Evolutionary conservation across 2,888 invertebrate genomes (phyloP).

Genomic region (Oligia fasciuncula): DNA sequence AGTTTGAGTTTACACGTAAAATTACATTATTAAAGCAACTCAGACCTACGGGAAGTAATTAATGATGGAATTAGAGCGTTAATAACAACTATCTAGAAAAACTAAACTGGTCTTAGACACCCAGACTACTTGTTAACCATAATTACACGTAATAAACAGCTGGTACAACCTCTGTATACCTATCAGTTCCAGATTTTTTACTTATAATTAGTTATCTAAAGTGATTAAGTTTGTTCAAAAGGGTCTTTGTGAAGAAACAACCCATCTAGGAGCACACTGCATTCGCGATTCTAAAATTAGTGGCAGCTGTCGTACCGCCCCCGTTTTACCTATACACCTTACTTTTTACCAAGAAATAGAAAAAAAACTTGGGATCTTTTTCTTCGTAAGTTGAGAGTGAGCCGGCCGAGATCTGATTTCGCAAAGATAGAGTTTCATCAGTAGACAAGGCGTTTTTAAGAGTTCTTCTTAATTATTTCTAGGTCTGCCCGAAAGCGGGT

Average conservation of each 20-base stretch:
- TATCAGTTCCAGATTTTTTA: conserved; percentile 54
- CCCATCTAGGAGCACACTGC: conserved; percentile 66
- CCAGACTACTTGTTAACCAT: conserved; percentile 4
- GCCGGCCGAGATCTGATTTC: conserved; percentile 84
- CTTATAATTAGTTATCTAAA: conserved; percentile 65
- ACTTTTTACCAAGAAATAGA: conserved; percentile 78
- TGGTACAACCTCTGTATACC: conserved; percentile 20
- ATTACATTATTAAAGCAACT: conserved; percentile 6
- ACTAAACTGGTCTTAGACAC: conserved; percentile 1
- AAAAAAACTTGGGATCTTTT: conserved; percentile 74
- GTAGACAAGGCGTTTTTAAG: conserved; percentile 83
- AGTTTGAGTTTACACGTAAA: neutral
- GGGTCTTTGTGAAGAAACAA: conserved; percentile 69
- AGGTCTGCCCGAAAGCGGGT: conserved; percentile 76
- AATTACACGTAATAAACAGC: conserved; percentile 27
- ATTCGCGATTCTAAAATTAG: conserved; percentile 81
- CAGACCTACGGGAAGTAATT: conserved; percentile 25
- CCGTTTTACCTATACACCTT: conserved; percentile 77
- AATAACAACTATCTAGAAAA: conserved; percentile 31
- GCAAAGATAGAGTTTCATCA: conserved; percentile 86
- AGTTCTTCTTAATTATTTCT: conserved; percentile 86
- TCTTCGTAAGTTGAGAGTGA: conserved; percentile 73
- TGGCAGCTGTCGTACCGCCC: conserved; percentile 81
- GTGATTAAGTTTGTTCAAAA: conserved; percentile 68
- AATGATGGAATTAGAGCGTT: conserved; percentile 23